Evolutionary conservation across 1,140 invertebrate genomes (phyloP).

Genomic region (Heliconius melpomene): DNA sequence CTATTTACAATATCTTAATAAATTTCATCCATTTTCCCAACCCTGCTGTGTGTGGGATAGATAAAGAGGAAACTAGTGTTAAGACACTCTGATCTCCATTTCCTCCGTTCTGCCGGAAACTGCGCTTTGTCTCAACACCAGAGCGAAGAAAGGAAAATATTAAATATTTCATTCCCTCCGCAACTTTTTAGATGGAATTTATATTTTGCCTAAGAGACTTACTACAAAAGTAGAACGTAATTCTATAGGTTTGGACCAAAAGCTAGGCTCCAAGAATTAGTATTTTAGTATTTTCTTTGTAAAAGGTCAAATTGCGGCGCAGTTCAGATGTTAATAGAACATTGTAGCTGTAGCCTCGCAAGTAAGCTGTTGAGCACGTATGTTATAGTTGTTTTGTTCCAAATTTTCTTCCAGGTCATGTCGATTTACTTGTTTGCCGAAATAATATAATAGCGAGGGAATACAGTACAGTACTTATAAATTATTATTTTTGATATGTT

Average conservation of each 20-base stretch:
- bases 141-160: too few species aligned
- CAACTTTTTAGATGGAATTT: too few species aligned
- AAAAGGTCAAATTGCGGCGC: not conserved
- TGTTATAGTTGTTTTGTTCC: not conserved
- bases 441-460: not conserved
- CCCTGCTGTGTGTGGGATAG: too few species aligned
- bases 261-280: not conserved
- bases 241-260: not conserved
- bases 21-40: too few species aligned
- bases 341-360: not conserved
- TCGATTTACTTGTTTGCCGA: not conserved
- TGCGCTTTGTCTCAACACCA: too few species aligned
- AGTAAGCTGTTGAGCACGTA: conserved; percentile 4
- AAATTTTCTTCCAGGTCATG: conserved; percentile 11
- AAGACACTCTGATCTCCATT: too few species aligned
- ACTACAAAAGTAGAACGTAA: not conserved
- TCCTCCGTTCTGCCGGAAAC: too few species aligned
- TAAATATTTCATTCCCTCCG: too few species aligned
- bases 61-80: too few species aligned
- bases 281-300: not conserved
- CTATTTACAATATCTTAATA: too few species aligned
- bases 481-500: not conserved
- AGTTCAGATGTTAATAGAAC: conserved; percentile 1
- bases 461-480: not conserved
- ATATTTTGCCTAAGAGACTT: not conserved